Percentiles rank a stretch among this genome's conserved stretches.
Conservation (phyloP, 2,113 vertebrate species). For the Corydoras maculifer region DNA sequence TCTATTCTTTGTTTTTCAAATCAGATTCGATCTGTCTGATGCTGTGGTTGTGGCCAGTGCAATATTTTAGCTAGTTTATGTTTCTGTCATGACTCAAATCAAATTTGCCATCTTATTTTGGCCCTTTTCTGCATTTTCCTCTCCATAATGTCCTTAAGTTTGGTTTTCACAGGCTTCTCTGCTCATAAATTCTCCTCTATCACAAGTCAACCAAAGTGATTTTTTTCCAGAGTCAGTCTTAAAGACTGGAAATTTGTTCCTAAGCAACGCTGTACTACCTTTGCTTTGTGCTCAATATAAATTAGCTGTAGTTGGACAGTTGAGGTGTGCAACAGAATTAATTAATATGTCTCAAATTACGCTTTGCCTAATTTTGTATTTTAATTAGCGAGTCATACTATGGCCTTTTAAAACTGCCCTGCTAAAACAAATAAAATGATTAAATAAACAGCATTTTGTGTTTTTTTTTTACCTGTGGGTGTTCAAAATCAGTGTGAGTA, state of each 20-base stretch:
- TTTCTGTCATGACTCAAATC: not conserved
- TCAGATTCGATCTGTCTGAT: not conserved
- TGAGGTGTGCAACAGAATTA: conserved; percentile 13
- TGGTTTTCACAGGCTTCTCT: not conserved
- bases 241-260: conserved; percentile 21
- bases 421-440: too few relatives aligned
- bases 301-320: conserved; percentile 20
- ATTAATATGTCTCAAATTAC: conserved; percentile 21
- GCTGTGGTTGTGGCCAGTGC: not conserved
- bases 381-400: conserved; percentile 11
- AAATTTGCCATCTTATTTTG: not conserved
- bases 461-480: not conserved
- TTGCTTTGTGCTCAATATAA: conserved; percentile 21
- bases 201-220: conserved; percentile 17
- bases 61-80: not conserved
- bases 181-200: not conserved
- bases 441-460: not conserved
- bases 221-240: conserved; percentile 28
- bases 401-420: conserved; percentile 17
- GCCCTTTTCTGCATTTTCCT: not conserved
- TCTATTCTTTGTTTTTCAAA: not conserved
- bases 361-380: conserved; percentile 2
- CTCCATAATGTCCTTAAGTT: not conserved
- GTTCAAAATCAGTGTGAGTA: too few relatives aligned
- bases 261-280: conserved; percentile 32